Conservation (phyloP, 1,140 invertebrate genomes). For the Drosophila pseudoananassae region DNA sequence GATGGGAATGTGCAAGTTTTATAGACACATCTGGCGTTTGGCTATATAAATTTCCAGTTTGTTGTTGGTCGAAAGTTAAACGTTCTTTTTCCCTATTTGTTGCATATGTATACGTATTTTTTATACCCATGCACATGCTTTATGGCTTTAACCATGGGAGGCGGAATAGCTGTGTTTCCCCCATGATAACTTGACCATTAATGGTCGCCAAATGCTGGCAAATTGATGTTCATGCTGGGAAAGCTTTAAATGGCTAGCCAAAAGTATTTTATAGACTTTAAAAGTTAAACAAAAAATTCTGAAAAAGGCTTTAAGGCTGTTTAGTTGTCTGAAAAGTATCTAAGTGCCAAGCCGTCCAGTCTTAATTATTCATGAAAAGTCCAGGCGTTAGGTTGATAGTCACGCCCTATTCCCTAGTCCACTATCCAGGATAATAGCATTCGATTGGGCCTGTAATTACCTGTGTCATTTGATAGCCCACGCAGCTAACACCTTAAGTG, state of each 20-base stretch:
- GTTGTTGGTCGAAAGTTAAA: constrained; percentile 51
- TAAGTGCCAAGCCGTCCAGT: not conserved
- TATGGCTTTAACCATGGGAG: constrained; percentile 32
- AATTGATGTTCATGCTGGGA: constrained; percentile 46
- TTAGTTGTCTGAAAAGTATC: not conserved
- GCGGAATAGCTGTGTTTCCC: not conserved
- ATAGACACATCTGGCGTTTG: constrained; percentile 54
- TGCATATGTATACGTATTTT: constrained; percentile 30
- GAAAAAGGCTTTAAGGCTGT: not conserved
- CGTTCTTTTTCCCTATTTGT: constrained; percentile 43
- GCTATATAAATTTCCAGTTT: constrained; percentile 51
- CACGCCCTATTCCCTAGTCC: constrained; percentile 35
- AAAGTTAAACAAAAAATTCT: not conserved
- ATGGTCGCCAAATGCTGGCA: constrained; percentile 48
- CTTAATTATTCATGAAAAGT: constrained; percentile 32
- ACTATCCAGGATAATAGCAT: constrained; percentile 37
- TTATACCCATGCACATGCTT: constrained; percentile 21
- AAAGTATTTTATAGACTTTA: not conserved
- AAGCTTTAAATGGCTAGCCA: not conserved
- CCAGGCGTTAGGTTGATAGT: constrained; percentile 8
- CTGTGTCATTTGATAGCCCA: constrained; percentile 52
- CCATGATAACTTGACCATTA: constrained; percentile 56
- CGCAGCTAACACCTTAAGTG: constrained; percentile 47
- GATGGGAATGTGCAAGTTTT: constrained; percentile 46
- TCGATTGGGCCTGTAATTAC: constrained; percentile 43